A percentile compares a stretch with the other conserved stretches of the same genome.
Conservation (phyloP, 2,113 vertebrate genomes). For the Elephas maximus region DNA sequence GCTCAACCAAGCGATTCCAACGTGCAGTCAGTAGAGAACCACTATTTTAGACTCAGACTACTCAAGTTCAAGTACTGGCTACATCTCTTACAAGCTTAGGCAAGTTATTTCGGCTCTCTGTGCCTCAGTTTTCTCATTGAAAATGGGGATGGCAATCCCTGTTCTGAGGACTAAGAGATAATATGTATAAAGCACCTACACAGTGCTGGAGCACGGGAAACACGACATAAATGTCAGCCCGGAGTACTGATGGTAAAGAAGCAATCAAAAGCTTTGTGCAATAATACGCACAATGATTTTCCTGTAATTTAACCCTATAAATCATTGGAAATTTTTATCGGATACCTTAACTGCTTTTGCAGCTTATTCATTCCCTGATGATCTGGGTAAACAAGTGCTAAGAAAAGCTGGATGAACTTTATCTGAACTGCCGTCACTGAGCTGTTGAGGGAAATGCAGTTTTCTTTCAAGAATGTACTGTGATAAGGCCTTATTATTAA, state of each 20-base stretch:
- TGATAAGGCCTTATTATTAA: background rate
- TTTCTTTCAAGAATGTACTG: constrained; percentile 1
- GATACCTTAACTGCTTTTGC: constrained; percentile 49
- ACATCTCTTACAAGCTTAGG: background rate
- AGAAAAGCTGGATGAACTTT: constrained; percentile 58
- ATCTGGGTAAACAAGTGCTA: background rate
- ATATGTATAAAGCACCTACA: background rate
- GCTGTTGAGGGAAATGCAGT: constrained; percentile 26
- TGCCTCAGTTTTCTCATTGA: background rate
- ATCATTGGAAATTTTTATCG: constrained; percentile 24
- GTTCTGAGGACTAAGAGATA: background rate
- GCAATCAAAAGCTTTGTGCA: background rate
- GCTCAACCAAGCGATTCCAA: background rate
- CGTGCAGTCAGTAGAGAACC: background rate
- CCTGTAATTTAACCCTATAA: constrained; percentile 11
- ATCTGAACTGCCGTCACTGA: constrained; percentile 48
- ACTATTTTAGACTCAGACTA: background rate
- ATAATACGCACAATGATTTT: background rate
- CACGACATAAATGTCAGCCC: background rate
- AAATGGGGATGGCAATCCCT: background rate
- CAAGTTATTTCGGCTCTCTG: background rate
- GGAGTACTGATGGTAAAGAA: background rate
- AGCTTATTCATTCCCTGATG: constrained; percentile 54
- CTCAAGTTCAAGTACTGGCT: background rate
- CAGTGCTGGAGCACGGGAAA: background rate